Evolutionary conservation across 1,140 invertebrate genomes (phyloP).

Genomic region (Drosophila baimaii): DNA sequence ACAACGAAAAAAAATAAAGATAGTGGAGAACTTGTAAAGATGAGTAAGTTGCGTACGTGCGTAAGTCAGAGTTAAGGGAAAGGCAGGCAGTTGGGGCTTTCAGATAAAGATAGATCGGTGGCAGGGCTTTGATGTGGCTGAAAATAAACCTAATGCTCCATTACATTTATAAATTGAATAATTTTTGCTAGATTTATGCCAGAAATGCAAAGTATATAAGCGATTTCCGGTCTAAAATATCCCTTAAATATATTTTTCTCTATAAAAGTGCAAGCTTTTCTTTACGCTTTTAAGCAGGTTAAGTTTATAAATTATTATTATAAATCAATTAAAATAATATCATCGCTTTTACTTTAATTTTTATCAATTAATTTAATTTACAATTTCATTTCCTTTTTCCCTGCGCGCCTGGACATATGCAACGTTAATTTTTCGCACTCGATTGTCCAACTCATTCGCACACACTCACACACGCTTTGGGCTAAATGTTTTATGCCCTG

Average conservation of each 20-base stretch:
- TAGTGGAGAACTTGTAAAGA: constrained; percentile 58
- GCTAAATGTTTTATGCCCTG: constrained; percentile 82
- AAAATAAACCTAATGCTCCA: constrained; percentile 33
- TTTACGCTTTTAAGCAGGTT: background rate
- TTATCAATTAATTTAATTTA: background rate
- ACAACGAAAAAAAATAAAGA: constrained; percentile 16
- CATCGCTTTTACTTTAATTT: fast-evolving
- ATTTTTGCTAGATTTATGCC: constrained; percentile 5
- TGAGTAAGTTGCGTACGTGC: constrained; percentile 74
- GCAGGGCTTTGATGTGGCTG: constrained; percentile 54
- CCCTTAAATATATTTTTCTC: background rate
- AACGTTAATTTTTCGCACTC: constrained; percentile 56
- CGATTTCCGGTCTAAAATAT: no score
- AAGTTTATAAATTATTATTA: fast-evolving
- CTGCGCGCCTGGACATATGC: constrained; percentile 16
- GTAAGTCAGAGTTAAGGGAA: constrained; percentile 63
- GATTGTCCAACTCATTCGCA: constrained; percentile 37
- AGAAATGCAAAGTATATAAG: background rate
- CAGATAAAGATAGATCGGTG: constrained; percentile 35
- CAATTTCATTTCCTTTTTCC: background rate
- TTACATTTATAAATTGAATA: constrained; percentile 39
- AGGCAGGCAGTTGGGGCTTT: constrained; percentile 19
- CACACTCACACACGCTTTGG: constrained; percentile 36
- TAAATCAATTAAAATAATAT: no score
- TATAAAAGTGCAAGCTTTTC: background rate